Percentiles rank a stretch among this genome's conserved stretches.
These are phyloP conservation scores for Leptinotarsa rubiginosa DNA, from an alignment of 2,888 invertebrate genomes.

Conservation along the genomic window DNA sequence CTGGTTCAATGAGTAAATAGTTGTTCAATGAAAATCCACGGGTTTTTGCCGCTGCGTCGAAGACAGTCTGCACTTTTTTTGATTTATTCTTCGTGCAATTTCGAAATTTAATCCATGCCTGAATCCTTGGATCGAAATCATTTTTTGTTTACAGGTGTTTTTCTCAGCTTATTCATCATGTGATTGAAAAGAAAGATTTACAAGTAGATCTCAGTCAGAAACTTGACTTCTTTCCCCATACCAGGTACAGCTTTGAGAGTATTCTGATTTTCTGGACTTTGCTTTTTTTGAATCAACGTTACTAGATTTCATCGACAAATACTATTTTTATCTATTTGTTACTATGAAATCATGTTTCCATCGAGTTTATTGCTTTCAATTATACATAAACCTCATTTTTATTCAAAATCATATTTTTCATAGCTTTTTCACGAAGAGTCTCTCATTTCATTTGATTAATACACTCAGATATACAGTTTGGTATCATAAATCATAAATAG, in stretches of 20 bases:
- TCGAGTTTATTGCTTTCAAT: no score
- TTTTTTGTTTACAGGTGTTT: background rate
- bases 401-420: no score
- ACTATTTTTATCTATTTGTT: no score
- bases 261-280: background rate
- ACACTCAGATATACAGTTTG: no score
- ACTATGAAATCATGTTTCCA: no score
- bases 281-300: no score
- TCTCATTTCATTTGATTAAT: no score
- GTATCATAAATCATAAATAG: no score
- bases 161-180: background rate
- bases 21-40: background rate
- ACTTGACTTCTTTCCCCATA: background rate
- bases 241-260: background rate
- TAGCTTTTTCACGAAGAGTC: no score
- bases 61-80: background rate
- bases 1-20: background rate
- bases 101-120: background rate
- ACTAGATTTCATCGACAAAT: no score
- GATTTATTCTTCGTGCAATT: background rate
- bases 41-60: background rate
- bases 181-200: background rate
- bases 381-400: no score
- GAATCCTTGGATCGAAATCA: no score
- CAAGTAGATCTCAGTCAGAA: background rate